Conservation (phyloP, 2,888 invertebrate genomes). For the Caenorhabditis sp. region DNA sequence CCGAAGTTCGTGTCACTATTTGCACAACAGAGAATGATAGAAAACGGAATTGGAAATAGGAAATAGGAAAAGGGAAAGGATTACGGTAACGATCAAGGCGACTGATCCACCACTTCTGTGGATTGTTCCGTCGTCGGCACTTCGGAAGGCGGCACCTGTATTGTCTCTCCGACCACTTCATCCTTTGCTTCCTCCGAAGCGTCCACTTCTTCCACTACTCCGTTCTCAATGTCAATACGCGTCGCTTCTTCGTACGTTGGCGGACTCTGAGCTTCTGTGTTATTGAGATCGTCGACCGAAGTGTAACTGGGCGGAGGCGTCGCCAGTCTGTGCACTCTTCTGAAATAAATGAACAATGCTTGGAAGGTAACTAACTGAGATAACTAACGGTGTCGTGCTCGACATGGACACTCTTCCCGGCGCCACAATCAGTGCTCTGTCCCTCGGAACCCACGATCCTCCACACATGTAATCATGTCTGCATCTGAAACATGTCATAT, state of each 20-base stretch:
- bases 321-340: slow-evolving; percentile 55
- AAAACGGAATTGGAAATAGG: slow-evolving; percentile 1
- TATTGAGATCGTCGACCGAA: slow-evolving; percentile 59
- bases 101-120: slow-evolving; percentile 13
- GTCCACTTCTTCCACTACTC: slow-evolving; percentile 21
- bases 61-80: neutral
- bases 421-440: slow-evolving; percentile 60
- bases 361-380: too few relatives aligned
- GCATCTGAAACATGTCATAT: slow-evolving; percentile 54
- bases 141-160: slow-evolving; percentile 36
- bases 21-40: slow-evolving; percentile 42
- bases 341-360: slow-evolving; percentile 20
- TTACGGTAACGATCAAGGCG: slow-evolving; percentile 11
- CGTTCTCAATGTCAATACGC: slow-evolving; percentile 42
- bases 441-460: slow-evolving; percentile 65
- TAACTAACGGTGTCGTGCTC: slow-evolving; percentile 42
- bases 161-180: slow-evolving; percentile 24
- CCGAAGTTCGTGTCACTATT: slow-evolving; percentile 41
- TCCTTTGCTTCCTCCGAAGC: slow-evolving; percentile 35
- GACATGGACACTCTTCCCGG: slow-evolving; percentile 61
- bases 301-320: slow-evolving; percentile 69
- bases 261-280: slow-evolving; percentile 47
- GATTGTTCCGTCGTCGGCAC: slow-evolving; percentile 14
- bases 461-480: slow-evolving; percentile 67
- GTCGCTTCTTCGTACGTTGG: slow-evolving; percentile 67